Base-by-base conservation (phyloP, 2,113 vertebrate species). In the Rhinichthys klamathensis region DNA sequence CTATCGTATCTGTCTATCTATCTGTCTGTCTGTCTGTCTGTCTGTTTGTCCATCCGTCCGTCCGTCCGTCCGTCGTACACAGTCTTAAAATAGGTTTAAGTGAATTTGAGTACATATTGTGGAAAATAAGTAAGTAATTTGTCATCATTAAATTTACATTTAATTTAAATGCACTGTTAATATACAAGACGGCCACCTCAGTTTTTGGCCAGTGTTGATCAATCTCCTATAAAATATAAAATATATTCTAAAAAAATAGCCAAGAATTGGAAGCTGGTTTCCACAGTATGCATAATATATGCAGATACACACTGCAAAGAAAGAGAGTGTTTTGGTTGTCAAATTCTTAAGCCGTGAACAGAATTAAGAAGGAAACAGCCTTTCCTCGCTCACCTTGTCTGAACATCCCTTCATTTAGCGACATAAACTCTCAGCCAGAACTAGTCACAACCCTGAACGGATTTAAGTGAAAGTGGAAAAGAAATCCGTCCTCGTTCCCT, bases 401-500 rank as follows among this genome's bases (percentile, higher is more conserved):
- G 46, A 54, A 54, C 74, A 76, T 76, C 74, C 49, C 46, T 76
- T 54, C 74, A 54, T 49, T 54, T 76, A 32, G 46, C 3, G 1
- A 32, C 13, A 27, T 30, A 76, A 30, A 76, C 74, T 30, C 74
- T 54, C 74, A 54, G 49, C 74, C 49, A 9, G 74, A 76, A 54
- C 74, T 76, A 76, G 74, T 54, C 74, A 49, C 70, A 74, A 74
- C n/a, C 70, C 41, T 76, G 44, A 76, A 76, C 74, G 74, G 74
- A 76, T 76, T 76, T 32, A 51, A 51, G 16, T 6, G 44, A 54
- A 27, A 27, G 70, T 49, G 70, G 70, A 6, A 18, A 76, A 21
- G 27, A 76, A 76, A 76, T 54, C 44, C 74, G 30, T 9, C n/a
- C 77, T 35, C 25, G 7, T 12, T 61, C 77, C 67, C 60, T 69